Base-by-base conservation (phyloP, 2,797 vertebrate species). In the Macropodus opercularis region DNA sequence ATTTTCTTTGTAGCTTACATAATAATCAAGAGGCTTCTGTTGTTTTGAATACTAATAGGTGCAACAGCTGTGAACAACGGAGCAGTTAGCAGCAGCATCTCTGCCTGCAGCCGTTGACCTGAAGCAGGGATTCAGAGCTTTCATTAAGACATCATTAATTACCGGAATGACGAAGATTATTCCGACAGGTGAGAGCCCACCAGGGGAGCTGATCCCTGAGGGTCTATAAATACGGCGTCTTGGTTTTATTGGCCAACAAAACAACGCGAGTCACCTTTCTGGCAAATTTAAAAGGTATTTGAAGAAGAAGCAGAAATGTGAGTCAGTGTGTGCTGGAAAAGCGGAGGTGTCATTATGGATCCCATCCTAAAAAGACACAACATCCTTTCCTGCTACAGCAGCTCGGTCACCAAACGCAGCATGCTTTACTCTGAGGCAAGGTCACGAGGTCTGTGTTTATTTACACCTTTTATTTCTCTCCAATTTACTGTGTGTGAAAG, bases 81-180 rank as follows among this genome's bases (percentile, higher is more conserved):
- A 54, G 54, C 73, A 57, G 63, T 71, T 12, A 31, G 47, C 17
- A 0, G 50, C 24, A 32, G 61, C 10, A 1, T 64, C 44, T 62
- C 41, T 23, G 59, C 74, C 61, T 39, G 24, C 2, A 18, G 69
- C 56, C 79, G 63, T 75, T 65, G 67, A 81, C 77, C 71, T 35
- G 55, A 60, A 70, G 73, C 62, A 18, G 50, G 10, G 42, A 49
- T 51, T 38, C 36, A 69, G 59, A 73, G 63, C 26, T 48, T 31
- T 81, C 68, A 81, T 84, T 81, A 83, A 57, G 56, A 27, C 14
- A 43, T 75, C 74, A 81, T 83, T 84, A 69, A 85, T 85, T 80
- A 74, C 65, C 63, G 53, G 27, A 55, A 63, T 50, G 67, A 84
- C 74, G 41, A 44, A 52, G 53, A 81, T 81, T 68, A 75, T 53